A percentile compares a stretch with the other conserved stretches of the same genome.
phyloP scores from a whole-genome alignment of 1,140 invertebrate species.

The Lethocerus indicus region DNA sequence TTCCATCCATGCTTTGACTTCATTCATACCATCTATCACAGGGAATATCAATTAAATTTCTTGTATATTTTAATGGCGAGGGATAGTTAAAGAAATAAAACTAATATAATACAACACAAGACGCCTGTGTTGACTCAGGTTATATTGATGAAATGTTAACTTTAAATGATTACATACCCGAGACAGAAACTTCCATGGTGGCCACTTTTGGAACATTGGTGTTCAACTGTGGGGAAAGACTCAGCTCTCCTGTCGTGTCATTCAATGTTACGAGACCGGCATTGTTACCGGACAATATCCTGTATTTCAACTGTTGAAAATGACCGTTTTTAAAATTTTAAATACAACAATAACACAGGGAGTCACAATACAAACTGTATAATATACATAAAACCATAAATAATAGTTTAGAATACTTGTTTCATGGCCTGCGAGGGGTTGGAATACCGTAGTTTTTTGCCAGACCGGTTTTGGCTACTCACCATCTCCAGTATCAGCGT shows the following conservation, averaged over 20 bases:
- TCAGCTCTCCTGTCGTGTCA: slow-evolving; percentile 65
- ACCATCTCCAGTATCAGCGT: no score
- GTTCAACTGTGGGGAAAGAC: slow-evolving; percentile 78
- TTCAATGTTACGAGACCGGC: slow-evolving; percentile 77
- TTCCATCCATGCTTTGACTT: slow-evolving; percentile 77
- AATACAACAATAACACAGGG: no score
- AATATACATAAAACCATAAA: no score
- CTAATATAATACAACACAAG: neutral
- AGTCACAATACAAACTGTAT: no score
- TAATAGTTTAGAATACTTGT: no score
- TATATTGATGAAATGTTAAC: neutral
- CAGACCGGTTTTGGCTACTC: no score
- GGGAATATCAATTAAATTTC: slow-evolving; percentile 5
- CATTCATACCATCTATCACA: slow-evolving; percentile 68
- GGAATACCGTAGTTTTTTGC: no score
- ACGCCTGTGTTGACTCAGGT: neutral
- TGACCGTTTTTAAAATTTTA: neutral
- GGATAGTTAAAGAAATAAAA: neutral
- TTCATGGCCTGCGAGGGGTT: no score
- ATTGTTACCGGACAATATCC: slow-evolving; percentile 80
- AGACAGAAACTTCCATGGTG: slow-evolving; percentile 85
- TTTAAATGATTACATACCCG: slow-evolving; percentile 34
- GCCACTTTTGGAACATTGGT: slow-evolving; percentile 91
- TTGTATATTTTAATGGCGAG: neutral
- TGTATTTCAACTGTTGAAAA: slow-evolving; percentile 39